phyloP scores from a whole-genome alignment of 1,140 invertebrate species.

The Plodia interpunctella region DNA sequence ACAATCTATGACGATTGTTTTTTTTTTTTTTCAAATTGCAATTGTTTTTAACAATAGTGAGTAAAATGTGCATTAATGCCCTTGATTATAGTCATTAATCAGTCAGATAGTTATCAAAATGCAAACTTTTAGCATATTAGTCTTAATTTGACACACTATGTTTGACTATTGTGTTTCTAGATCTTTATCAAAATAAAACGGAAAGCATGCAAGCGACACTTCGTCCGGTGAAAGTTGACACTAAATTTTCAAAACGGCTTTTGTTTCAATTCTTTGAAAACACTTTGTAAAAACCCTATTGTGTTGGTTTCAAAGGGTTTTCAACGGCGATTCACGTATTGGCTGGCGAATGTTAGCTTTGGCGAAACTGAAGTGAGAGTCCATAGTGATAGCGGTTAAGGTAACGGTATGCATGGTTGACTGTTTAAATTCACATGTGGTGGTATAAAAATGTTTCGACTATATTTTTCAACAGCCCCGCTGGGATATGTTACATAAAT shows the following conservation, averaged over 20 bases:
- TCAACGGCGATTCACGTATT: not conserved
- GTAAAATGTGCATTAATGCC: not conserved
- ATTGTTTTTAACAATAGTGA: not conserved
- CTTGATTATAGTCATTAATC: not conserved
- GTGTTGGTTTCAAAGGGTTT: not conserved
- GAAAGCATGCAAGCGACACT: not conserved
- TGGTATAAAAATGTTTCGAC: not conserved
- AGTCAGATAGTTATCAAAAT: not conserved
- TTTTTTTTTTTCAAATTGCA: not conserved
- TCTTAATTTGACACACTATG: too few species aligned
- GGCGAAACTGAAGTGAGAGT: conserved; percentile 1
- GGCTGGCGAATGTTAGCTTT: not conserved
- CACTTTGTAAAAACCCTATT: not conserved
- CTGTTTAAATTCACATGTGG: not conserved
- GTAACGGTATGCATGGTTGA: not conserved
- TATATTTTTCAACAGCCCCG: too few species aligned
- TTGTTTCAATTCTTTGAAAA: not conserved
- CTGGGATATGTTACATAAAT: too few species aligned
- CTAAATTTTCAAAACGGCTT: conserved; percentile 1
- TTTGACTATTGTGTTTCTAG: not conserved
- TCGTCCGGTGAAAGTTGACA: conserved; percentile 3
- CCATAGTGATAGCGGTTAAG: not conserved
- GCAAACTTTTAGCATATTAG: not conserved
- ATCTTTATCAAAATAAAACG: not conserved
- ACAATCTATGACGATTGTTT: not conserved